Evolutionary conservation across 2,113 vertebrate genomes (phyloP), one percentile per base, ranked within the genome.

Genomic region (Cheilinus undulatus): DNA sequence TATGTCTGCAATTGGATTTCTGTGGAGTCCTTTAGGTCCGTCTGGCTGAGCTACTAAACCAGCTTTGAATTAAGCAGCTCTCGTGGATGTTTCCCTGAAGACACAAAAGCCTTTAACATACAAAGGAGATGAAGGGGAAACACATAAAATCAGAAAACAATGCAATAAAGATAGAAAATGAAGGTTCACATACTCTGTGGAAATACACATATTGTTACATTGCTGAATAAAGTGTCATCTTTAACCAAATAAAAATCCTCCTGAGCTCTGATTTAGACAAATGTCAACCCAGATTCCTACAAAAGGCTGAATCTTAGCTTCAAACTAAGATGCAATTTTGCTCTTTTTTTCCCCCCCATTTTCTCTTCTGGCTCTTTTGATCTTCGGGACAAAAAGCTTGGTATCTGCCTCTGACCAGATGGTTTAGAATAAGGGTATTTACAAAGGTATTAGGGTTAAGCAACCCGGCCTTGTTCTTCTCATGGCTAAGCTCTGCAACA

Each of bases 1-100:
- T 93, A 93, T 84, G 85, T 74, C 76, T 78, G 57, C 91, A 92
- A 93, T 92, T 89, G 93, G 93, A 92, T 93, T 93, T 91, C 82
- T 76, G 83, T 30, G 77, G 76, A 93, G 89, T 75, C 60, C 85
- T 85, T 93, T 86, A 92, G 86, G 92, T 88, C 88, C 83, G 84
- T 84, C 88, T 91, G 91, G 89, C 89, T 93, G 86, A 92, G 91
- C 91, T 83, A 68, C 88, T 90, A 90, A 93, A 90, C 90, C 85
- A 88, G 91, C 88, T 92, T 92, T 92, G 87, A 89, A 88, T 78
- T 92, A 92, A 91, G 88, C 82, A 84, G 87, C 91, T 87, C 89
- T 92, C 69, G 59, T 63, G 68, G 77, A 58, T 22, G 57, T 76
- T 69, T 86, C 62, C 56, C 59, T 84, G 59, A 87, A 88, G 77